phyloP scores from a whole-genome alignment of 2,113 vertebrate genomes.

The Atherinomorus stipes region DNA sequence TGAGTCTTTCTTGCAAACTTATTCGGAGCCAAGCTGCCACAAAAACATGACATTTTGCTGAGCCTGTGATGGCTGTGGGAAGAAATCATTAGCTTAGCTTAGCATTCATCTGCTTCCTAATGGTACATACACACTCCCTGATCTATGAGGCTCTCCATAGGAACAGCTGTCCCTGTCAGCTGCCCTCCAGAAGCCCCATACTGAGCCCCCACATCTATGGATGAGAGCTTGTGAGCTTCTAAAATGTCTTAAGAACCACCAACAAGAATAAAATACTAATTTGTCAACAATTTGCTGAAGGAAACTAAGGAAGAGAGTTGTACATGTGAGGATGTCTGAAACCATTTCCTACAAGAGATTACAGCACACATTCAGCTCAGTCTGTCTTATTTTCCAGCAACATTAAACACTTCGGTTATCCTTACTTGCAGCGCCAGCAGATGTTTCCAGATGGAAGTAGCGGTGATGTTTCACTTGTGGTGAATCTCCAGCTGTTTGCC shows the following conservation, averaged over 20 bases:
- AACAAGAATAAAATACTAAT: neutral
- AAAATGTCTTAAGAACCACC: slow-evolving; percentile 1
- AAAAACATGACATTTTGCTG: slow-evolving; percentile 78
- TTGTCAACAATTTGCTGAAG: neutral
- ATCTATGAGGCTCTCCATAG: slow-evolving; percentile 44
- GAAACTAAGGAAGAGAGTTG: neutral
- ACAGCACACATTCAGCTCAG: neutral
- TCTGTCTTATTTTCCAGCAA: neutral
- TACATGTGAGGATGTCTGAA: too few relatives aligned
- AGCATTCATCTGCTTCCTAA: slow-evolving; percentile 27
- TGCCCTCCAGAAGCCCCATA: slow-evolving; percentile 53
- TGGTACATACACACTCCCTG: slow-evolving; percentile 17
- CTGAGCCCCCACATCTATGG: slow-evolving; percentile 50
- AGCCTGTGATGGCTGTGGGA: slow-evolving; percentile 16
- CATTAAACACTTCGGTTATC: slow-evolving; percentile 1
- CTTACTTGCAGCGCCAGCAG: slow-evolving; percentile 74
- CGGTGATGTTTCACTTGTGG: slow-evolving; percentile 69
- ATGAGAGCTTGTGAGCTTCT: slow-evolving; percentile 20
- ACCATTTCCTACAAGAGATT: neutral
- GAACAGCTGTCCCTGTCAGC: slow-evolving; percentile 78
- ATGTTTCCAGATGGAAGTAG: slow-evolving; percentile 79
- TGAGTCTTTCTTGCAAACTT: slow-evolving; percentile 16
- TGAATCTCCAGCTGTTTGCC: slow-evolving; percentile 46
- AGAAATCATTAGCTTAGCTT: slow-evolving; percentile 48
- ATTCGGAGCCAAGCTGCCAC: slow-evolving; percentile 72